Evolutionary conservation across 2,888 invertebrate genomes (phyloP).

Genomic region (Mesorhabditis sp.): DNA sequence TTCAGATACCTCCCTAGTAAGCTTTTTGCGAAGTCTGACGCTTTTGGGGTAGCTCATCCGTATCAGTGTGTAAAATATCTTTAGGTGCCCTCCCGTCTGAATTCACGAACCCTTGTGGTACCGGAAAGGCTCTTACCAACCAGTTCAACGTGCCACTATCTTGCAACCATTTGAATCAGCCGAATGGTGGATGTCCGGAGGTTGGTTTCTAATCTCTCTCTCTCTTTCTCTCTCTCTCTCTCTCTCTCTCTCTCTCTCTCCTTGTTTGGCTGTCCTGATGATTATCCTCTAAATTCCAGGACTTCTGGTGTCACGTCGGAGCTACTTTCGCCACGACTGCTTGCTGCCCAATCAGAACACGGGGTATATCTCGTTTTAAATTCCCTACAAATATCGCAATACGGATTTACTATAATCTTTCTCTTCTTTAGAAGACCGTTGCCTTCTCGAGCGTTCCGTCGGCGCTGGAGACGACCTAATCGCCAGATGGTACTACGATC

Average conservation of each 20-base stretch:
- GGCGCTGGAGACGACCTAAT: slow-evolving; percentile 51
- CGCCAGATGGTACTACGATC: slow-evolving; percentile 54
- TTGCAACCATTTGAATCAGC: slow-evolving; percentile 51
- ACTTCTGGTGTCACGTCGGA: slow-evolving; percentile 40
- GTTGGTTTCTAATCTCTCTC: slow-evolving; percentile 19
- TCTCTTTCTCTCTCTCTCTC: slow-evolving; percentile 7
- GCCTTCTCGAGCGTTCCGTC: slow-evolving; percentile 35
- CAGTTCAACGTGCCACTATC: slow-evolving; percentile 50
- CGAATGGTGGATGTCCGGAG: slow-evolving; percentile 55
- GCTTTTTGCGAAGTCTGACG: no score
- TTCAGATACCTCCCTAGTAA: no score
- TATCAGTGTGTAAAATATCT: no score
- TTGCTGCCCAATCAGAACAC: slow-evolving; percentile 39
- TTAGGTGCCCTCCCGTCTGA: slow-evolving; percentile 22
- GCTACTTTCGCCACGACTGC: slow-evolving; percentile 51
- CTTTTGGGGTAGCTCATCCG: no score
- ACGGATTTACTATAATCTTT: neutral
- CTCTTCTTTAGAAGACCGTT: slow-evolving; percentile 33
- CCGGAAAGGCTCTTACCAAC: slow-evolving; percentile 47
- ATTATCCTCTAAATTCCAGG: slow-evolving; percentile 5
- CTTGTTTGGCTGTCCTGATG: slow-evolving; percentile 23
- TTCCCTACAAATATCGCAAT: neutral
- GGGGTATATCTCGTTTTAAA: neutral
- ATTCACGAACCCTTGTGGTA: slow-evolving; percentile 49
- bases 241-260: neutral